Conservation (phyloP, 2,888 invertebrate genomes). For the Eupithecia centaureata region DNA sequence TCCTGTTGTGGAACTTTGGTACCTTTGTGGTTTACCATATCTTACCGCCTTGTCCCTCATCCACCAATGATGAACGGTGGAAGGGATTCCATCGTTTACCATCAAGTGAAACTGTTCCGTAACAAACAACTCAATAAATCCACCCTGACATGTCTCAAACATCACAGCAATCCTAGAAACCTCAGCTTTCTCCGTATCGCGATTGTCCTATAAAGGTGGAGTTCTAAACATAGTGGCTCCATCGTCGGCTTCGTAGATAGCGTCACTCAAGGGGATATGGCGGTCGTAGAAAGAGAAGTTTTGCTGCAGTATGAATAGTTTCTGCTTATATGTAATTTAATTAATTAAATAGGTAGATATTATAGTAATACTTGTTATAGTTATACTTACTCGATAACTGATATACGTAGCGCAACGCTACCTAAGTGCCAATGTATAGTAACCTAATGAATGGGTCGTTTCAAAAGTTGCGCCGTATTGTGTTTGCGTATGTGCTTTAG, state of each 20-base stretch:
- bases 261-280: neutral
- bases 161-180: conserved; percentile 37
- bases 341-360: too few relatives aligned
- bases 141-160: conserved; percentile 26
- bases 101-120: conserved; percentile 31
- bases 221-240: conserved; percentile 9
- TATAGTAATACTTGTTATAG: too few relatives aligned
- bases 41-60: neutral
- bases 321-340: neutral
- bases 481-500: too few relatives aligned
- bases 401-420: too few relatives aligned
- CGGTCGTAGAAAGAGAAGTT: conserved; percentile 2
- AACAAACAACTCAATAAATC: conserved; percentile 35
- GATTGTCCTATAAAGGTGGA: conserved; percentile 30
- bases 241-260: neutral
- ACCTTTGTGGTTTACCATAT: neutral
- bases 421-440: too few relatives aligned
- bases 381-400: too few relatives aligned
- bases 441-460: too few relatives aligned
- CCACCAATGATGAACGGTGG: neutral
- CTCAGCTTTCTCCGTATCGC: conserved; percentile 36
- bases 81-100: conserved; percentile 11
- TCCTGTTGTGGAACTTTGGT: neutral
- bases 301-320: neutral
- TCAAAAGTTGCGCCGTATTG: neutral